These are phyloP conservation scores for Zaprionus obscuricornis DNA, from an alignment of 2,888 invertebrate species.

Conservation along the genomic window DNA sequence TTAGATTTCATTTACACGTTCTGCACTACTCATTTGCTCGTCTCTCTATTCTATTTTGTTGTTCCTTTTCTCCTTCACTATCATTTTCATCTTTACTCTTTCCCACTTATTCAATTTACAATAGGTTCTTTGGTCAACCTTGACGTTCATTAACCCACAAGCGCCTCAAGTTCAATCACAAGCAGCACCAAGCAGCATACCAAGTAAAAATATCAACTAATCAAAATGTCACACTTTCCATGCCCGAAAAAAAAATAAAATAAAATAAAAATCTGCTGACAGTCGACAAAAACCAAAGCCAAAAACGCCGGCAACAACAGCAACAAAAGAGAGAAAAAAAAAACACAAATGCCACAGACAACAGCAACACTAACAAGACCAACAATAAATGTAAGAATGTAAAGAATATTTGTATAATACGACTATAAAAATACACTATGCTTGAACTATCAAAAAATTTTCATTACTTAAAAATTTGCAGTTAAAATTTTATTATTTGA, in stretches of 20 bases:
- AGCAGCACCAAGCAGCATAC: too few relatives aligned
- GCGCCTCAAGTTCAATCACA: constrained; percentile 71
- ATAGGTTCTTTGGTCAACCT: constrained; percentile 56
- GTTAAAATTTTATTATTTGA: too few relatives aligned
- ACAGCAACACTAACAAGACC: constrained; percentile 18
- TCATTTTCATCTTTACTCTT: neutral
- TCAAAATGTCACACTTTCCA: constrained; percentile 78
- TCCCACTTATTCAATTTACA: constrained; percentile 48
- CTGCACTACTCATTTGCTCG: too few relatives aligned
- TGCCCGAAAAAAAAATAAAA: constrained; percentile 41
- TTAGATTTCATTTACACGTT: too few relatives aligned
- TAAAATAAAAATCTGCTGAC: constrained; percentile 61
- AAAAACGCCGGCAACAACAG: constrained; percentile 30
- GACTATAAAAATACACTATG: too few relatives aligned
- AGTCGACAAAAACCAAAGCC: constrained; percentile 59
- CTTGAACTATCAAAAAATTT: too few relatives aligned
- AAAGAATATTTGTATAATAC: too few relatives aligned
- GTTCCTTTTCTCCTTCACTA: neutral
- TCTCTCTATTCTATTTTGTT: neutral
- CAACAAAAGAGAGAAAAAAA: constrained; percentile 9
- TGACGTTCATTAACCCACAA: constrained; percentile 65
- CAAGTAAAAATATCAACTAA: constrained; percentile 64
- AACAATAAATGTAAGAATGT: constrained; percentile 1
- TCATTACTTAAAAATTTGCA: too few relatives aligned
- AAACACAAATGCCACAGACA: neutral